Base-by-base conservation (phyloP, 2,888 invertebrate species). In the Erpobdella octoculata region DNA sequence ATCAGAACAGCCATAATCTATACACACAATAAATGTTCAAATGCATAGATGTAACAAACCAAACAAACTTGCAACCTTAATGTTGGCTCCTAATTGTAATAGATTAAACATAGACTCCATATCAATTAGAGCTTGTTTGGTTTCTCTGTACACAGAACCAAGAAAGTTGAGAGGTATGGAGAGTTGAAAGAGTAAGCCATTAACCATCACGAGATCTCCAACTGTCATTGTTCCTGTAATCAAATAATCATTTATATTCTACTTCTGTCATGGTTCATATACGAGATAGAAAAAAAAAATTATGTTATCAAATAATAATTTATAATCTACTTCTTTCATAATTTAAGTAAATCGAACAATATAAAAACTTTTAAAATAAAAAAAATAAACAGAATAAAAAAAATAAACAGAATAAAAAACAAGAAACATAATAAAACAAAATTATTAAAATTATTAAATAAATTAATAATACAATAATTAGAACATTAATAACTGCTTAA, bases 91-190 rank as follows among this genome's bases (percentile, higher is more conserved):
- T 78, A 93, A 89, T 59, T 91, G 89, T 88, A 97, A 90, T n/a
- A 98, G 86, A 18, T 91, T 90, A 85, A 98, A 97, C 96, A 98
- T 96, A 64, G 93, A 90, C 85, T 94, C 92, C 97, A 98, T 98
- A 83, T 98, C 98, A 74, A 96, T 89, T 73, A 97, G 86, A 12
- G 97, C 93, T 86, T 98, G 97, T 6, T 96, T 87, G 71, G 95
- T 91, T 86, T 98, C 98, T 71, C 98, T 87, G 85, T 98, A 98
- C 67, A 97, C 96, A 61, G 96, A 95, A 73, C 96, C 98, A 65
- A 99, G 87, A 85, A 98, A 99, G 77, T 96, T 96, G 58, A 98
- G 87, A 25, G 98, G 98, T 74, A 98, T 88, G 8, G 96, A 95
- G 71, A 98, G 86, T 86, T 99, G 98, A 85, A 98, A 97, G 73